Conservation (phyloP, 2,888 invertebrate genomes). For the Ochropleura leucogaster region DNA sequence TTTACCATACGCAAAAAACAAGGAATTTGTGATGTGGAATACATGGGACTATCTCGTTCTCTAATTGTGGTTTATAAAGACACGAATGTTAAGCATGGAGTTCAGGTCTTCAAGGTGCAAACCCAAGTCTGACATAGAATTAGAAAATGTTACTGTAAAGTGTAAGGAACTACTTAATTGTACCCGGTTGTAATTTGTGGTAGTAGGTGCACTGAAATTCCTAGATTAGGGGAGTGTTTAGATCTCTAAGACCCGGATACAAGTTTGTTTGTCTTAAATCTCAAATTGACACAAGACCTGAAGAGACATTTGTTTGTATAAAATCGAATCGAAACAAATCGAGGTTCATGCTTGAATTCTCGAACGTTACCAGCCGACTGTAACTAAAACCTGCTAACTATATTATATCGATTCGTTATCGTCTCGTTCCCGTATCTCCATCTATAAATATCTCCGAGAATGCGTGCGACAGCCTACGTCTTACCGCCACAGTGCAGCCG, state of each 20-base stretch:
- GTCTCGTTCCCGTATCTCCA: constrained; percentile 27
- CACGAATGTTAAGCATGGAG: neutral
- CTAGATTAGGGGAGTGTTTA: neutral
- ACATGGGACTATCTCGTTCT: neutral
- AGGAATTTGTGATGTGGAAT: constrained; percentile 12
- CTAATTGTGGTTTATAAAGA: too few relatives aligned
- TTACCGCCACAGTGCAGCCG: constrained; percentile 16
- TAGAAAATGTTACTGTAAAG: neutral
- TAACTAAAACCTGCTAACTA: neutral
- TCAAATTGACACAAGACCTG: neutral
- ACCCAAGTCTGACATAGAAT: neutral
- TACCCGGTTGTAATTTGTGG: neutral
- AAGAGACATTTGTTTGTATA: neutral
- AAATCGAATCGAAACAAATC: neutral
- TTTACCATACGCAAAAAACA: too few relatives aligned
- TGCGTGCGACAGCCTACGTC: constrained; percentile 50
- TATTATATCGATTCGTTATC: constrained; percentile 13
- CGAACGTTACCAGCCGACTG: neutral
- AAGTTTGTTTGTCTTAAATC: neutral
- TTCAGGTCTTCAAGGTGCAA: neutral
- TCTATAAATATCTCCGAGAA: constrained; percentile 11
- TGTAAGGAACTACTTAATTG: neutral
- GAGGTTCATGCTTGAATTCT: neutral
- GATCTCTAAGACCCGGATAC: neutral
- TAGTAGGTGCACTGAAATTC: neutral